Evolutionary conservation across 2,797 vertebrate species (phyloP).

Genomic region (Psittacula derbiana): DNA sequence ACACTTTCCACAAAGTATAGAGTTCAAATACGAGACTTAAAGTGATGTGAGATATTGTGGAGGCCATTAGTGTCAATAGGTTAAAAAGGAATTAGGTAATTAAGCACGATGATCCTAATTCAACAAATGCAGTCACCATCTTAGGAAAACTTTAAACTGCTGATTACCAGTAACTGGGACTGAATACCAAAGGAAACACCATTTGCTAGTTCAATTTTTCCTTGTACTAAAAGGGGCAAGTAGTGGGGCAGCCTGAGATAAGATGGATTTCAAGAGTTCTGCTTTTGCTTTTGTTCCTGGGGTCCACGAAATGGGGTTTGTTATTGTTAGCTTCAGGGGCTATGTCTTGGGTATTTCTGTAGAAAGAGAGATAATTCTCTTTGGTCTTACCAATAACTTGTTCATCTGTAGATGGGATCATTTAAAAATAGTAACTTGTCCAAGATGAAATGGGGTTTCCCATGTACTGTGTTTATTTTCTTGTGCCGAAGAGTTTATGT

Average conservation of each 20-base stretch:
- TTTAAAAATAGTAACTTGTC: neutral
- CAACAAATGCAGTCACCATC: neutral
- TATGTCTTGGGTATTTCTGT: neutral
- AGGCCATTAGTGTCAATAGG: neutral
- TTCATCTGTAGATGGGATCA: neutral
- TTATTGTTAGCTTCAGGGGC: neutral
- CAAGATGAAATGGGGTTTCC: neutral
- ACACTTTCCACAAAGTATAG: neutral
- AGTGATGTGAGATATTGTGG: neutral
- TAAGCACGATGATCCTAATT: conserved; percentile 42
- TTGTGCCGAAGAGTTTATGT: neutral
- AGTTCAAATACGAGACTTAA: neutral
- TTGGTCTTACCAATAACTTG: neutral
- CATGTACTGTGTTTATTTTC: neutral
- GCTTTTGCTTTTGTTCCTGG: neutral
- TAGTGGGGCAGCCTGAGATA: neutral
- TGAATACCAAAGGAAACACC: neutral
- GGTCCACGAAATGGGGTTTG: neutral
- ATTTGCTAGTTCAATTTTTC: neutral
- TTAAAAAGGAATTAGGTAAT: conserved; percentile 56
- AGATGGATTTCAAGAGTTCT: neutral
- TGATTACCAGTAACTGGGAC: neutral
- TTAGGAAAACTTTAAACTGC: conserved; percentile 22
- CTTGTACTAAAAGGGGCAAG: neutral
- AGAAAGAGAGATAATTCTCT: neutral